phyloP scores from a whole-genome alignment of 2,888 invertebrate genomes.

The Hedychridium roseum region DNA sequence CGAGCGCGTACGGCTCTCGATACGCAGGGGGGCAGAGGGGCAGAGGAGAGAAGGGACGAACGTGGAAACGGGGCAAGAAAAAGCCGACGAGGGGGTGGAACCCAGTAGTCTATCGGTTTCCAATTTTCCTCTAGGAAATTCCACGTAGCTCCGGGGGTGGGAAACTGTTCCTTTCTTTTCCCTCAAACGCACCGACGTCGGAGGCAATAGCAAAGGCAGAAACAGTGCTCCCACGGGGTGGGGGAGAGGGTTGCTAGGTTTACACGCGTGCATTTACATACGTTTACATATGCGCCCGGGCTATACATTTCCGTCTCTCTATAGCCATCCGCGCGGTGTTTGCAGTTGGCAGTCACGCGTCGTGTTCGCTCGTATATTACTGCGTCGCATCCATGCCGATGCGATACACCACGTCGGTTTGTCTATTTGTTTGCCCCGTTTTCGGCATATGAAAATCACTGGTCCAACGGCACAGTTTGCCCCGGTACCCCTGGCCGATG shows the following conservation, averaged over 20 bases:
- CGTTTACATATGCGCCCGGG: too few relatives aligned
- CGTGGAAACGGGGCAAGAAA: too few relatives aligned
- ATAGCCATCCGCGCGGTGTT: slow-evolving; percentile 11
- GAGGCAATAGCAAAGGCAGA: background rate
- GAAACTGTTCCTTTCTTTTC: background rate
- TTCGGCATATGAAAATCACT: slow-evolving; percentile 19
- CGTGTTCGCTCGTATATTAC: slow-evolving; percentile 28
- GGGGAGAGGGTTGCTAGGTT: too few relatives aligned
- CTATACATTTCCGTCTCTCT: background rate
- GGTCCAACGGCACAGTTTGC: too few relatives aligned
- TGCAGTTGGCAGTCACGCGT: slow-evolving; percentile 14
- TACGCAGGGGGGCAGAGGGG: background rate
- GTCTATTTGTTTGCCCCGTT: slow-evolving; percentile 19
- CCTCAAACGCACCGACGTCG: background rate
- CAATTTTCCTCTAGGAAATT: background rate
- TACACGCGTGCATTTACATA: too few relatives aligned
- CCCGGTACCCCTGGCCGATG: too few relatives aligned
- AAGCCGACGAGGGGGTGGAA: background rate
- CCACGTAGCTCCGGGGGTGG: background rate
- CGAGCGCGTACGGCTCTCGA: slow-evolving; percentile 41
- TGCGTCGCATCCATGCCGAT: slow-evolving; percentile 17
- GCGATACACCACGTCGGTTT: background rate
- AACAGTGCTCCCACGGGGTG: background rate
- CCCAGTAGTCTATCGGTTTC: background rate
- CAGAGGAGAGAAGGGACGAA: background rate